Evolutionary conservation across 2,888 invertebrate genomes (phyloP).

Genomic region (Pheosia tremula): DNA sequence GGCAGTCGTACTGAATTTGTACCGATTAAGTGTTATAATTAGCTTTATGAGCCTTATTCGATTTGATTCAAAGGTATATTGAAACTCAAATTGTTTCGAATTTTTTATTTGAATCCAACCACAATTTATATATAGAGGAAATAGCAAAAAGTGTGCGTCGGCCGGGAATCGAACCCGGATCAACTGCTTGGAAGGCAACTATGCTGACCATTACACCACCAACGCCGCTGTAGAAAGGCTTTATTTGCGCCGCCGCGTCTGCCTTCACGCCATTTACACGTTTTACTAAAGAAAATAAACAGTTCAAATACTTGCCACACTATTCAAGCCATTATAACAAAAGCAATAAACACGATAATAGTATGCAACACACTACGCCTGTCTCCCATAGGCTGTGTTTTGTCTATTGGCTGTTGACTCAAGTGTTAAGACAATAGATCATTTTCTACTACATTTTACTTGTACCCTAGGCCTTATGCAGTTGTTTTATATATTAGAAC

Average conservation of each 20-base stretch:
- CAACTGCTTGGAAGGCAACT: slow-evolving; percentile 85
- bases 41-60: too few species aligned
- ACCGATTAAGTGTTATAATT: too few species aligned
- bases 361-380: background rate
- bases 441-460: background rate
- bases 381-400: background rate
- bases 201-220: slow-evolving; percentile 85
- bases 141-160: slow-evolving; percentile 65
- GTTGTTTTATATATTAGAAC: too few species aligned
- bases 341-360: background rate
- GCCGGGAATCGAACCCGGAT: slow-evolving; percentile 85
- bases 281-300: background rate
- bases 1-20: too few species aligned
- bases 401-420: background rate
- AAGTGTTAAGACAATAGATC: background rate
- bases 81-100: too few species aligned
- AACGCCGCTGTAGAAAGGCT: slow-evolving; percentile 51
- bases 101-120: too few species aligned
- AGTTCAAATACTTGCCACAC: background rate
- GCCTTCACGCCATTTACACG: background rate
- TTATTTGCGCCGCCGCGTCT: slow-evolving; percentile 11
- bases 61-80: too few species aligned
- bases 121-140: background rate
- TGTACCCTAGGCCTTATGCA: too few species aligned
- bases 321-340: background rate